Conservation (phyloP, 1,140 invertebrate species). For the Halictus rubicundus region DNA sequence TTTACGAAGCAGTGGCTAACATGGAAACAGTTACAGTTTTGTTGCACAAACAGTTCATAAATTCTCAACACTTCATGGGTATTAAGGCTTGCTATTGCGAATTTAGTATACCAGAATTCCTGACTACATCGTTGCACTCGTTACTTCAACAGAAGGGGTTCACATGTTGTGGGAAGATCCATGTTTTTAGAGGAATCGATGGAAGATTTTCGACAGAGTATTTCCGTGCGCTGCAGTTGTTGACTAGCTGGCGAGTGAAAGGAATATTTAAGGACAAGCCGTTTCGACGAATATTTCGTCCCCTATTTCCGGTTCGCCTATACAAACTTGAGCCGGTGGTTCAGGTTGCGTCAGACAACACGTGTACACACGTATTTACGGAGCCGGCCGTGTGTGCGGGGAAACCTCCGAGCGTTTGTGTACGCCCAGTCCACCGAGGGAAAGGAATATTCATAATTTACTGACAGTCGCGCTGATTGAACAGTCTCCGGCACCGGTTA, state of each 20-base stretch:
- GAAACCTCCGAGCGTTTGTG: conserved; percentile 25
- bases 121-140: too few relatives aligned
- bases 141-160: too few relatives aligned
- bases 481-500: too few relatives aligned
- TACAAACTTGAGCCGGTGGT: conserved; percentile 67
- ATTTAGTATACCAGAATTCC: too few relatives aligned
- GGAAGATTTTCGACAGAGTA: background rate
- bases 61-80: too few relatives aligned
- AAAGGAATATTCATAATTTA: conserved; percentile 58
- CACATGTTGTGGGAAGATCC: too few relatives aligned
- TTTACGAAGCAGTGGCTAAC: too few relatives aligned
- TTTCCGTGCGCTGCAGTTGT: conserved; percentile 32
- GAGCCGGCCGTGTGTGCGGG: conserved; percentile 6
- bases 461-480: background rate
- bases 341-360: conserved; percentile 68
- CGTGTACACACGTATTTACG: conserved; percentile 61
- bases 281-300: conserved; percentile 65
- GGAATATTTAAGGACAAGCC: conserved; percentile 63
- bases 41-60: too few relatives aligned
- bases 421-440: conserved; percentile 42
- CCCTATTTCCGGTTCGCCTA: conserved; percentile 66
- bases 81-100: too few relatives aligned
- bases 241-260: conserved; percentile 43
- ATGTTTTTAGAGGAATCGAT: background rate
- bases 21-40: too few relatives aligned